These are phyloP conservation scores for Brachionus paranguensis DNA, from an alignment of 1,140 invertebrate genomes.

Conservation along the genomic window DNA sequence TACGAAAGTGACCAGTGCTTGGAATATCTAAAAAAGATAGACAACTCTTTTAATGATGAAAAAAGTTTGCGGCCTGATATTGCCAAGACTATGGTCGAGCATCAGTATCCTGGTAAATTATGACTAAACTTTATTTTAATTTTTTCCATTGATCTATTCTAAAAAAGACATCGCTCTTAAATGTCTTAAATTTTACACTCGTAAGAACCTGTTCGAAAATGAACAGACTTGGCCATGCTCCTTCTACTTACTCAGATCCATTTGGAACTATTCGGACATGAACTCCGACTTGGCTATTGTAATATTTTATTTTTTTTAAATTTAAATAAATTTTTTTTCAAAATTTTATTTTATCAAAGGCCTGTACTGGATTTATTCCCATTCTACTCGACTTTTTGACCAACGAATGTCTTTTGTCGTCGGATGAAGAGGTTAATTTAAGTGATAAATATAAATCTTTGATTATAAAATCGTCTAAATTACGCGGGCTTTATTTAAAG, in stretches of 20 bases:
- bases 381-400: slow-evolving; percentile 11
- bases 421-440: slow-evolving; percentile 36
- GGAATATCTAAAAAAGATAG: slow-evolving; percentile 29
- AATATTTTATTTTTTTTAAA: neutral
- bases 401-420: neutral
- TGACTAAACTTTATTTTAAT: neutral
- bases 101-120: slow-evolving; percentile 10
- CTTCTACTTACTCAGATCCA: neutral
- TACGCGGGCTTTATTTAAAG: slow-evolving; percentile 28
- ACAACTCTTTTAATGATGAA: slow-evolving; percentile 28
- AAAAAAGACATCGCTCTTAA: slow-evolving; percentile 2
- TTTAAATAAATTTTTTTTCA: neutral
- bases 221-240: slow-evolving; percentile 6
- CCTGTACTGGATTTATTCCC: neutral
- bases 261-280: slow-evolving; percentile 31
- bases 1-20: slow-evolving; percentile 18
- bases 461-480: slow-evolving; percentile 32
- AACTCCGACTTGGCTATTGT: neutral
- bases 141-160: neutral
- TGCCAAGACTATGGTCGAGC: slow-evolving; percentile 16
- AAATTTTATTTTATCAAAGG: neutral
- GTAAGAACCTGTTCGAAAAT: slow-evolving; percentile 26
- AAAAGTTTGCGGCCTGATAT: neutral
- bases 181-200: slow-evolving; percentile 24
- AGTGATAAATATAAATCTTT: slow-evolving; percentile 36